phyloP scores from a whole-genome alignment of 2,888 invertebrate species.

The Scrobipalpa costella region DNA sequence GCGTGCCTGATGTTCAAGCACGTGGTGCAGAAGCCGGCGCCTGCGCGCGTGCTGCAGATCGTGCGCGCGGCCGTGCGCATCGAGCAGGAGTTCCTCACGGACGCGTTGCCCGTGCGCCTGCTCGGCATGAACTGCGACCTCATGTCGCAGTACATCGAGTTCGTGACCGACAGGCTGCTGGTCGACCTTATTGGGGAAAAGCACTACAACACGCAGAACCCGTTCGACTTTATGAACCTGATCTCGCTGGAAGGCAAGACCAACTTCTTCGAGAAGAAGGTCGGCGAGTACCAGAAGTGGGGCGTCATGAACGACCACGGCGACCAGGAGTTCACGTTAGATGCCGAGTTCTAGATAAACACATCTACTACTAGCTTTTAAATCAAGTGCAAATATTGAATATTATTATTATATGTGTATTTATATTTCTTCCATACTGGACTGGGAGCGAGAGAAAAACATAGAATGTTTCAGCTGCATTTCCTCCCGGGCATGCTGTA shows the following conservation, averaged over 20 bases:
- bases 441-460: too few species aligned
- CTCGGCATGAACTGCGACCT: constrained; percentile 98
- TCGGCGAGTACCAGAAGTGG: constrained; percentile 98
- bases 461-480: too few species aligned
- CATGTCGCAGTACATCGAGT: constrained; percentile 99
- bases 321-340: constrained; percentile 88
- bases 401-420: too few species aligned
- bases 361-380: too few species aligned
- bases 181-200: constrained; percentile 93
- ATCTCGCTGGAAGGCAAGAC: constrained; percentile 99
- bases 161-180: constrained; percentile 97
- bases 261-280: constrained; percentile 99
- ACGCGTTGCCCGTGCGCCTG: constrained; percentile 95
- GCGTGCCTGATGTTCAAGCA: constrained; percentile 98
- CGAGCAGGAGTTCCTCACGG: constrained; percentile 98
- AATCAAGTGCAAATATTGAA: too few species aligned
- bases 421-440: too few species aligned
- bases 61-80: constrained; percentile 96
- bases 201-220: constrained; percentile 95
- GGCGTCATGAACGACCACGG: constrained; percentile 91
- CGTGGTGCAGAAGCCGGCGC: constrained; percentile 92
- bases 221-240: constrained; percentile 99
- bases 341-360: constrained; percentile 96
- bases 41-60: constrained; percentile 89
- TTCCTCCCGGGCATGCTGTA: too few species aligned